Evolutionary conservation across 2,888 invertebrate species (phyloP).

Genomic region (Aphrophora alni): DNA sequence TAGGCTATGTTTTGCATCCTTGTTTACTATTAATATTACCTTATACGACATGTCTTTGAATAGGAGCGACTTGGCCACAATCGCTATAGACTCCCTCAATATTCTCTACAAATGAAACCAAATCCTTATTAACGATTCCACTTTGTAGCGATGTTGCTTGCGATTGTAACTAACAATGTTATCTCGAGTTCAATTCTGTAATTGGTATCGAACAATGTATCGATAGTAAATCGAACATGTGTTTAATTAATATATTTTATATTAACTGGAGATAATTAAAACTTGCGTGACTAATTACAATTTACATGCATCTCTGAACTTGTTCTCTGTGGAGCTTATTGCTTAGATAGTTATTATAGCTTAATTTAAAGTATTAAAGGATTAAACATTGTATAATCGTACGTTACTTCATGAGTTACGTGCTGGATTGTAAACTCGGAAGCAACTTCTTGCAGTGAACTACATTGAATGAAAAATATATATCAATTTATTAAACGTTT

Average conservation of each 20-base stretch:
- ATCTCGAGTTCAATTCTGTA: background rate
- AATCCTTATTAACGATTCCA: background rate
- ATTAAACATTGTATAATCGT: no score
- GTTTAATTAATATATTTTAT: background rate
- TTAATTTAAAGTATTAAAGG: no score
- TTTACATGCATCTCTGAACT: background rate
- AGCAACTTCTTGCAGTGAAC: no score
- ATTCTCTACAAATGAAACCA: background rate
- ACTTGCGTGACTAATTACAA: background rate
- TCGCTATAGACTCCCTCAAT: background rate
- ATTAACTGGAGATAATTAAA: background rate
- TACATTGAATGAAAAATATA: no score
- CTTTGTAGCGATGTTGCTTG: background rate
- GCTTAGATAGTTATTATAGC: no score
- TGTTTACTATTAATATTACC: slow-evolving; percentile 2
- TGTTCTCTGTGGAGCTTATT: no score
- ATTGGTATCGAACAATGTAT: slow-evolving; percentile 2
- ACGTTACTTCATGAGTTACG: no score
- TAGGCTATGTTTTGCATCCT: background rate
- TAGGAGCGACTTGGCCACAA: background rate
- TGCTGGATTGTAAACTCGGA: no score
- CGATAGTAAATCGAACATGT: background rate
- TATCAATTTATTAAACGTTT: no score
- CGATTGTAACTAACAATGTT: background rate
- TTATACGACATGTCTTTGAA: background rate